Conservation (phyloP, 2,113 vertebrate species). For the Eulacestoma nigropectus region DNA sequence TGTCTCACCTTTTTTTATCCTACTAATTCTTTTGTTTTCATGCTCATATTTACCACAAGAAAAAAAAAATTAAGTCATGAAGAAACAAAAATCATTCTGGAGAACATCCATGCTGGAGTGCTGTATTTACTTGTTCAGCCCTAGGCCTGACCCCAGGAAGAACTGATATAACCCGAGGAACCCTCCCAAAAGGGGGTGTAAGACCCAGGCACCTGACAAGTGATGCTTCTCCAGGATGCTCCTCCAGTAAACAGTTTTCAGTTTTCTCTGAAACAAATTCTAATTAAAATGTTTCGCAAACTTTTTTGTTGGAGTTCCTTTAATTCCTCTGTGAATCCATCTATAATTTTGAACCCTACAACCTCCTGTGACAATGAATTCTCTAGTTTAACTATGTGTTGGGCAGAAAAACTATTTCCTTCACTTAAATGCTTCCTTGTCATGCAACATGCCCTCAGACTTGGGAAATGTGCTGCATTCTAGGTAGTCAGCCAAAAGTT, state of each 20-base stretch:
- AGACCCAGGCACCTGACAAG: neutral
- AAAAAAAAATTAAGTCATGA: neutral
- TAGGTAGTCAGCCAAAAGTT: neutral
- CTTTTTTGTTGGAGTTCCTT: neutral
- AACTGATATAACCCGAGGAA: neutral
- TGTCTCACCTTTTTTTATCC: neutral
- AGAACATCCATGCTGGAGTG: accelerated
- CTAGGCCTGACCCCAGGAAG: neutral
- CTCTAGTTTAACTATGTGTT: neutral
- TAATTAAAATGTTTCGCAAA: neutral
- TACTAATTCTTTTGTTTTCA: neutral
- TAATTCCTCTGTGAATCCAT: neutral
- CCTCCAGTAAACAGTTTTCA: neutral
- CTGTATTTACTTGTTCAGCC: neutral
- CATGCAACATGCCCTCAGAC: neutral
- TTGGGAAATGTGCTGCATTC: neutral
- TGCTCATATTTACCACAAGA: neutral
- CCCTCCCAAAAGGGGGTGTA: accelerated
- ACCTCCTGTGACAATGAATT: neutral
- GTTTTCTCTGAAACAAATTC: neutral
- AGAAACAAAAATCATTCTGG: neutral
- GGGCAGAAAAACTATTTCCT: neutral
- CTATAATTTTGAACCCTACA: neutral
- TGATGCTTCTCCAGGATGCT: neutral
- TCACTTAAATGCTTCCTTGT: neutral